Percentiles rank a stretch among this genome's conserved stretches.
Evolutionary conservation across 2,797 vertebrate species (phyloP).

Genomic region (Poecilia gillii): DNA sequence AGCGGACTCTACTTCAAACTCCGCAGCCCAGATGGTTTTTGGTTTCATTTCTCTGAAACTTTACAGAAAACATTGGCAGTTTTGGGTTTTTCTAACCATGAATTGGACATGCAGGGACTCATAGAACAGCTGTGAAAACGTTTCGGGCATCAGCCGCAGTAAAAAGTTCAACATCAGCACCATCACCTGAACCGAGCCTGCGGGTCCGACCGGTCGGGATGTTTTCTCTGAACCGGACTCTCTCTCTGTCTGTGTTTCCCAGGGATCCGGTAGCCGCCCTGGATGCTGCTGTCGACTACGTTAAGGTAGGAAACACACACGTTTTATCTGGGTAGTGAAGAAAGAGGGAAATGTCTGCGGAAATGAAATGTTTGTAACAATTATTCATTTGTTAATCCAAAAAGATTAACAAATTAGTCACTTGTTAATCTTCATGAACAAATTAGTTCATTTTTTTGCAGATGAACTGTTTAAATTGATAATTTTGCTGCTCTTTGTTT

Average conservation of each 20-base stretch:
- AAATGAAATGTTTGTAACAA: not conserved
- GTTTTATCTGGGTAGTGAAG: not conserved
- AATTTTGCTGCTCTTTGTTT: too few species aligned
- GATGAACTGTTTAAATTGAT: too few species aligned
- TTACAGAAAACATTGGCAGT: not conserved
- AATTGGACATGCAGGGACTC: constrained; percentile 26
- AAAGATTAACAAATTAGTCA: too few species aligned
- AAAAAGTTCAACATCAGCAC: constrained; percentile 38
- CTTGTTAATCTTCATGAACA: too few species aligned
- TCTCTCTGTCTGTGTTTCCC: constrained; percentile 78
- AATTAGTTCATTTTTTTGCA: too few species aligned
- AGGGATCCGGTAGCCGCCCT: constrained; percentile 67
- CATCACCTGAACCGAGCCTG: constrained; percentile 7
- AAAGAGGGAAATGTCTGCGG: not conserved
- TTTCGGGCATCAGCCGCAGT: constrained; percentile 5
- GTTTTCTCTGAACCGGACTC: constrained; percentile 76
- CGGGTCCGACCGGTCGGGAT: constrained; percentile 43
- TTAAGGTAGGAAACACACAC: constrained; percentile 67
- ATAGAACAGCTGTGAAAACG: constrained; percentile 22
- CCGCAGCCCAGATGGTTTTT: not conserved
- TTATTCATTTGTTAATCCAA: not conserved
- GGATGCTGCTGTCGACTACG: constrained; percentile 73
- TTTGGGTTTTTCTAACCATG: not conserved
- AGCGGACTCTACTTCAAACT: not conserved
- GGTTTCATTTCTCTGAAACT: constrained; percentile 4